Evolutionary conservation across 2,113 vertebrate genomes (phyloP).

Genomic region (Burhinus oedicnemus): DNA sequence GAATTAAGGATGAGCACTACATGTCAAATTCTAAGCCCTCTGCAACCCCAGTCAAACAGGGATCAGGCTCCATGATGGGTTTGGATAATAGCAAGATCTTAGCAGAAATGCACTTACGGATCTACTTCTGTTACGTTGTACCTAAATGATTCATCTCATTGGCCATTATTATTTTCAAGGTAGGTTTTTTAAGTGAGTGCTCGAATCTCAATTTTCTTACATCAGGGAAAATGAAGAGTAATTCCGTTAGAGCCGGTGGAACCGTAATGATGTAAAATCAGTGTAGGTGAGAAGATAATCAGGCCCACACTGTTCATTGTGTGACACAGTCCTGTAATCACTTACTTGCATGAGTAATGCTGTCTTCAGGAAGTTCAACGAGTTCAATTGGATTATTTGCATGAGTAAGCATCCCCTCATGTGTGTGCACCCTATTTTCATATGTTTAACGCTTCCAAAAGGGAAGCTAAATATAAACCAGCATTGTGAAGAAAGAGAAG

Average conservation of each 20-base stretch:
- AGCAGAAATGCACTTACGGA: not conserved
- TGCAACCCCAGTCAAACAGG: not conserved
- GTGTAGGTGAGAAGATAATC: slow-evolving; percentile 59
- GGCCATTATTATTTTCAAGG: not conserved
- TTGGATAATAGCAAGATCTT: not conserved
- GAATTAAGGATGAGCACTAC: not conserved
- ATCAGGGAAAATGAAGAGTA: not conserved
- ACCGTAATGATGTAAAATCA: slow-evolving; percentile 16
- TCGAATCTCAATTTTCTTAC: not conserved
- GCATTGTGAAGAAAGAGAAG: not conserved
- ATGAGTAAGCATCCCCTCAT: slow-evolving; percentile 64
- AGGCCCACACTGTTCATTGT: slow-evolving; percentile 23
- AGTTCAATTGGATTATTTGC: slow-evolving; percentile 65
- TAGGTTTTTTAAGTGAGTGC: not conserved
- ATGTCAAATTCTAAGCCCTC: not conserved
- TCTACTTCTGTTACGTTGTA: not conserved
- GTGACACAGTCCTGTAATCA: slow-evolving; percentile 53
- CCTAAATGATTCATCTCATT: not conserved
- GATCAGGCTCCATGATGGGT: not conserved
- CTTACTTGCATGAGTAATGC: slow-evolving; percentile 65
- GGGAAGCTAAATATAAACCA: slow-evolving; percentile 1
- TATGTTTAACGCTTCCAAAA: slow-evolving; percentile 37
- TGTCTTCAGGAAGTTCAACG: slow-evolving; percentile 58
- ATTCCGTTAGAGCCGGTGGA: not conserved
- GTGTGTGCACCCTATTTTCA: slow-evolving; percentile 57